Base-by-base conservation (phyloP, 2,888 invertebrate genomes). In the Atrina japonica region DNA sequence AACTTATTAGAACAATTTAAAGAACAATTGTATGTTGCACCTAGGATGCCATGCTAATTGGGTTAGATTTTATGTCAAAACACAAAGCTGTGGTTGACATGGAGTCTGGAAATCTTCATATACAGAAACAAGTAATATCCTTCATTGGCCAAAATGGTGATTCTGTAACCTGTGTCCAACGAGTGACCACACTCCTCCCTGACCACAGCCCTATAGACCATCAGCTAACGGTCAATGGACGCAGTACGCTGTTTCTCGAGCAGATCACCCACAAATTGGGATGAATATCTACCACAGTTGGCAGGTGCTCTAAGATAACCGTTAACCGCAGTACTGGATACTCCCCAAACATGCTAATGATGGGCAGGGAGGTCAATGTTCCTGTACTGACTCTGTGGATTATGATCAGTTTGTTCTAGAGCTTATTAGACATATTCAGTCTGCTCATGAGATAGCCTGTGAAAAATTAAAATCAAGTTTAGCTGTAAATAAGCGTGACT, bases 321-420 rank as follows among this genome's bases (percentile, higher is more conserved):
- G 70, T 73, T 14, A 73, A 76, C 41, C 55, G 73, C 16, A 64
- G 41, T 16, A 77, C 71, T 6, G 75, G 73, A 0, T 68, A 45
- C 18, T 76, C 75, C 3, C 70, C 77, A 0, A 76, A 76, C 35
- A 67, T 41, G 53, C 25, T 76, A 30, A 71, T 76, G 73, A 11
- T 76, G 16, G 73, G 73, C 2, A 50, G 73, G 29, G 75, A 77
- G 45, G 61, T 73, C 0, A 67, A 63, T 43, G 35, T 45, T 3
- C 73, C 76, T 2, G 7, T 0, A 9, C 2, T 1, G 21, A 58
- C 11, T 14, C 16, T 2, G n/a, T 5, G 9, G 52, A 67, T 27
- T 11, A 49, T 7, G 64, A 45, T 1, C 41, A 67, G 3, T 75
- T 58, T 53, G 55, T 66, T 0, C 14, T 40, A 9, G 30, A 43